Conservation (phyloP, 2,888 invertebrate species). For the Pandemis cinnamomeana region DNA sequence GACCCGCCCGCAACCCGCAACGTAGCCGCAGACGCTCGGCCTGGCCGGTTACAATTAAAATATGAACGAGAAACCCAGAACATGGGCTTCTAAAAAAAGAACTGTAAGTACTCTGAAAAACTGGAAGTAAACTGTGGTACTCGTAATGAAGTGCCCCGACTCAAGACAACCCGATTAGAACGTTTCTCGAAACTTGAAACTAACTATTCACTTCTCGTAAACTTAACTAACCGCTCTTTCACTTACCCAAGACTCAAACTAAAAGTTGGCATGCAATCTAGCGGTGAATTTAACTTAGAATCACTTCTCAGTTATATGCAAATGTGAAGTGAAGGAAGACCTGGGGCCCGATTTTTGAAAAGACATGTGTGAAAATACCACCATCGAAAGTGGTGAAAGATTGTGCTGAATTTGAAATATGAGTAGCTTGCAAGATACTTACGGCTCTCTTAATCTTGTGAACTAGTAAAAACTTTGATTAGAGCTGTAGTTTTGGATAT, state of each 20-base stretch:
- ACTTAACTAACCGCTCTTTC: neutral
- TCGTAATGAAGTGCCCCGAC: too few relatives aligned
- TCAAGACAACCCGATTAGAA: too few relatives aligned
- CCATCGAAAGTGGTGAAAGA: too few relatives aligned
- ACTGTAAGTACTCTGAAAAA: neutral
- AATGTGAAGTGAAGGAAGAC: too few relatives aligned
- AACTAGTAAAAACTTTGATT: too few relatives aligned
- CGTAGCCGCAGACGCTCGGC: neutral
- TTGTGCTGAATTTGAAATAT: too few relatives aligned
- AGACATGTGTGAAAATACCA: too few relatives aligned
- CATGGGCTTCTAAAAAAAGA: slow-evolving; percentile 3
- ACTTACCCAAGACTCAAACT: neutral
- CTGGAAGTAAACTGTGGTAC: too few relatives aligned
- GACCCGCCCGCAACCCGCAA: slow-evolving; percentile 19
- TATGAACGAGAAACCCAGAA: neutral
- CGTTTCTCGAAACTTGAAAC: neutral
- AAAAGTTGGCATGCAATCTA: neutral
- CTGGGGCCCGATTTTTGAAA: too few relatives aligned
- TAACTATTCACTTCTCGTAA: neutral
- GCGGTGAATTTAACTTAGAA: neutral
- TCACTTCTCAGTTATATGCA: neutral
- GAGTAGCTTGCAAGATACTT: too few relatives aligned
- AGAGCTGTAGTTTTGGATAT: too few relatives aligned
- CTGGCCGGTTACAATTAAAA: slow-evolving; percentile 26
- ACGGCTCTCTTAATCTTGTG: too few relatives aligned